Evolutionary conservation across 1,140 invertebrate genomes (phyloP), one percentile per base, ranked within the genome.

Genomic region (Drosophila lacteicornis): DNA sequence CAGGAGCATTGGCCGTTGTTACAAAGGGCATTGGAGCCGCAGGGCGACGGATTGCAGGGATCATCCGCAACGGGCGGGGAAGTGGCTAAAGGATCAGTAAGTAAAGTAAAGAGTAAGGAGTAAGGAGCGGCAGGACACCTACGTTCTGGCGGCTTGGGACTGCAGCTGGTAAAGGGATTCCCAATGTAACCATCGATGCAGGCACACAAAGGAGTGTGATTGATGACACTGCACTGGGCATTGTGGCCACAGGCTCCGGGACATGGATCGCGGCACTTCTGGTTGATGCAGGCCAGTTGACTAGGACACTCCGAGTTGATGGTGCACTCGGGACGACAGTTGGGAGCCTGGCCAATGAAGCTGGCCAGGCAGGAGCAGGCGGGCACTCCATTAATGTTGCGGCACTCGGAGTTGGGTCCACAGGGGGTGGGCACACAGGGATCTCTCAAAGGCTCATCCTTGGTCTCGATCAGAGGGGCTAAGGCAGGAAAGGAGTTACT

Each of bases 281-380:
- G 96, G 82, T 96, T 96, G 57, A 96, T 96, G 81, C 97, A 97
- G 2, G 96, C 96, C 82, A 95, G 94, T 84, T 97, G 96, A 56
- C 96, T 95, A 1, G 96, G 94, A 92, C 97, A 98, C 87, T 97
- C 97, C 56, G 96, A 95, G 82, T 97, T 97, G 69, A 97, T 96
- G 3, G 95, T 95, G 92, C 97, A 97, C 92, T 97, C 96, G 3
- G 96, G 96, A 76, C 96, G 94, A 91, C 97, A 97, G 80, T 96
- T 97, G 2, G 96, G 96, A 3, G 97, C 95, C 76, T 96, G 94
- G 12, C 97, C 97, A 58, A 97, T 94, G 80, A 96, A 97, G 65
- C 95, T 96, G 0, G 95, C 94, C 68, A 96, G 91, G 91, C 97
- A 98, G 27, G 96, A 96, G 75, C 97, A 98, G 11, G 96, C 95